Percentiles rank a stretch among this genome's conserved stretches.
Conservation (phyloP, 2,888 invertebrate species). For the Cryptus armator region DNA sequence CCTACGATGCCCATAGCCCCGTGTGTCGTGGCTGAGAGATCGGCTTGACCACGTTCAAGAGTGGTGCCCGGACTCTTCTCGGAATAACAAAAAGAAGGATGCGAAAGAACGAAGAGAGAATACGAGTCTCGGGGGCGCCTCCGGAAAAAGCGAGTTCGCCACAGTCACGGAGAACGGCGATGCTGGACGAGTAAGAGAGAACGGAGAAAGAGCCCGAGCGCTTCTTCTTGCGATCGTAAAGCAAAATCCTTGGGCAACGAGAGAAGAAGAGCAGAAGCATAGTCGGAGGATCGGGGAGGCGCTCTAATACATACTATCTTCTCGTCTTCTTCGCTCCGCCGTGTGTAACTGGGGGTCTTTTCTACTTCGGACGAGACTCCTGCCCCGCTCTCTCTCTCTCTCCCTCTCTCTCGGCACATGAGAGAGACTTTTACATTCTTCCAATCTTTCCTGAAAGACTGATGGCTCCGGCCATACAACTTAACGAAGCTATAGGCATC, state of each 20-base stretch:
- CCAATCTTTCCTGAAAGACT: slow-evolving; percentile 50
- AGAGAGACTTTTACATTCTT: slow-evolving; percentile 29
- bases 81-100: slow-evolving; percentile 70
- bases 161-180: slow-evolving; percentile 33
- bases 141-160: slow-evolving; percentile 63
- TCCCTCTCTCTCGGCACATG: neutral
- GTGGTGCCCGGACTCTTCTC: slow-evolving; percentile 66
- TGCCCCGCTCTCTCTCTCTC: neutral
- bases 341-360: neutral
- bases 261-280: slow-evolving; percentile 54
- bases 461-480: slow-evolving; percentile 44
- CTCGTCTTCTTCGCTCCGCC: slow-evolving; percentile 10
- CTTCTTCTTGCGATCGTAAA: slow-evolving; percentile 77
- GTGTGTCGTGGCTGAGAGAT: slow-evolving; percentile 41
- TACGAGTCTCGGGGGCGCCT: slow-evolving; percentile 64
- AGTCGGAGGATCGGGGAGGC: slow-evolving; percentile 37
- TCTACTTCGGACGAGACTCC: too few species aligned
- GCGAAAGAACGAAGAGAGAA: slow-evolving; percentile 45
- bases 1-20: slow-evolving; percentile 24
- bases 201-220: slow-evolving; percentile 38
- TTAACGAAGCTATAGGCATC: slow-evolving; percentile 52
- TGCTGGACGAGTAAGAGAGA: slow-evolving; percentile 32
- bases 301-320: slow-evolving; percentile 39
- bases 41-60: slow-evolving; percentile 64
- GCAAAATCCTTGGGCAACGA: slow-evolving; percentile 77